phyloP scores from a whole-genome alignment of 2,113 vertebrate species.

The Chaetura pelagica region DNA sequence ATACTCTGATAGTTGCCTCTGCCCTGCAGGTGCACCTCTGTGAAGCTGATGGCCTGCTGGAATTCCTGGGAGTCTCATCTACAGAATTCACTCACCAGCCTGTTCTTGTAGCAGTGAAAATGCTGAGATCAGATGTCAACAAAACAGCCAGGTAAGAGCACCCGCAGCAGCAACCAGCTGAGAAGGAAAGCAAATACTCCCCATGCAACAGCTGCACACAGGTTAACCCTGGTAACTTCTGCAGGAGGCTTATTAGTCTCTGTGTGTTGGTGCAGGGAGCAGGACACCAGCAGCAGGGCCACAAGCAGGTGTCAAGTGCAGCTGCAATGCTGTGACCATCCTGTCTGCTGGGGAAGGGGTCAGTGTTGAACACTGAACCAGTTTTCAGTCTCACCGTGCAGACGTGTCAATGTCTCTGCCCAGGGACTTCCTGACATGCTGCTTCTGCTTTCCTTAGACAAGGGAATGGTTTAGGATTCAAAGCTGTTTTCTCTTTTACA shows the following conservation, averaged over 20 bases:
- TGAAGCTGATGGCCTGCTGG: conserved; percentile 91
- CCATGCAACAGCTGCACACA: not conserved
- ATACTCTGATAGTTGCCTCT: not conserved
- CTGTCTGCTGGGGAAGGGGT: not conserved
- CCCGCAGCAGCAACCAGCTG: rapidly evolving
- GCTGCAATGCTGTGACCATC: not conserved
- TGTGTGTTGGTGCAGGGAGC: not conserved
- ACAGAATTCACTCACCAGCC: conserved; percentile 78
- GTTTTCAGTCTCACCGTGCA: not conserved
- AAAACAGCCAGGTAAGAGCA: conserved; percentile 90
- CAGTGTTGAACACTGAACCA: not conserved
- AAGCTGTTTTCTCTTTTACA: not conserved
- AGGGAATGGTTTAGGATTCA: not conserved
- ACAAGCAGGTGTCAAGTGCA: rapidly evolving
- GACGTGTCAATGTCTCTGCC: too few species aligned
- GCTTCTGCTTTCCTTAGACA: not conserved
- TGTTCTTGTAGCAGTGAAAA: conserved; percentile 94
- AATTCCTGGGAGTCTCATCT: conserved; percentile 71
- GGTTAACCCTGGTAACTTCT: not conserved
- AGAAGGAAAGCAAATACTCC: not conserved
- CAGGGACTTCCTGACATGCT: not conserved
- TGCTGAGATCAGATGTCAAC: conserved; percentile 93
- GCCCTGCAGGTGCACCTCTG: conserved; percentile 92
- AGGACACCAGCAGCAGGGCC: not conserved
- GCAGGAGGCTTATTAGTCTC: rapidly evolving